These are phyloP conservation scores for Tenthredo livida DNA, from an alignment of 2,888 invertebrate genomes.

Conservation along the genomic window DNA sequence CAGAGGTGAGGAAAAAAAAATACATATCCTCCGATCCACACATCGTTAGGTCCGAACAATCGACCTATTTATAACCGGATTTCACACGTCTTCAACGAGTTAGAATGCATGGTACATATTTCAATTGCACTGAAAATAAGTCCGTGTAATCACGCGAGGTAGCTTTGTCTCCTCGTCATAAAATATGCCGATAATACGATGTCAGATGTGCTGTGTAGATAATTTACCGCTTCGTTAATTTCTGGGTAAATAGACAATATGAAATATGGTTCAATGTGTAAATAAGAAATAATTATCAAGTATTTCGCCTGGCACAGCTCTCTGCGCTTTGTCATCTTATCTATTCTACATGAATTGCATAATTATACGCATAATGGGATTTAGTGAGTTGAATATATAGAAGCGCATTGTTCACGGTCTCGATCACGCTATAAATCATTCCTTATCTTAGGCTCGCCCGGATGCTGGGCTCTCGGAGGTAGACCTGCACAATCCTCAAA, in stretches of 20 bases:
- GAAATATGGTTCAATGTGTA: neutral
- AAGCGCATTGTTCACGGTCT: neutral
- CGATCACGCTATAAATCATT: conserved; percentile 17
- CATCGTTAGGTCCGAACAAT: neutral
- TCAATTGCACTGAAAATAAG: neutral
- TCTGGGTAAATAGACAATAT: neutral
- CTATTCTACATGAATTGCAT: neutral
- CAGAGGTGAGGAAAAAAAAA: conserved; percentile 28
- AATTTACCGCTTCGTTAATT: neutral
- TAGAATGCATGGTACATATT: neutral
- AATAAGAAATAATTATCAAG: neutral
- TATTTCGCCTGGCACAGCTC: neutral
- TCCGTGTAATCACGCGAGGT: neutral
- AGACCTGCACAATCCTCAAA: conserved; percentile 49
- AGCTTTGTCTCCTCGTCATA: neutral
- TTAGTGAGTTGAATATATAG: neutral
- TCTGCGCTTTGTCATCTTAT: neutral
- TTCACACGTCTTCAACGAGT: neutral
- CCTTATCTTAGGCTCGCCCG: conserved; percentile 38
- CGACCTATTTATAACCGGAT: neutral
- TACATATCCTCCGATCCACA: neutral
- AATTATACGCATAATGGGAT: conserved; percentile 1
- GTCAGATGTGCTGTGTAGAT: neutral
- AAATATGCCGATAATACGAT: neutral
- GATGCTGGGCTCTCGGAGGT: conserved; percentile 35